Base-by-base conservation (phyloP, 2,113 vertebrate species). In the Neolamprologus tretocephalus region DNA sequence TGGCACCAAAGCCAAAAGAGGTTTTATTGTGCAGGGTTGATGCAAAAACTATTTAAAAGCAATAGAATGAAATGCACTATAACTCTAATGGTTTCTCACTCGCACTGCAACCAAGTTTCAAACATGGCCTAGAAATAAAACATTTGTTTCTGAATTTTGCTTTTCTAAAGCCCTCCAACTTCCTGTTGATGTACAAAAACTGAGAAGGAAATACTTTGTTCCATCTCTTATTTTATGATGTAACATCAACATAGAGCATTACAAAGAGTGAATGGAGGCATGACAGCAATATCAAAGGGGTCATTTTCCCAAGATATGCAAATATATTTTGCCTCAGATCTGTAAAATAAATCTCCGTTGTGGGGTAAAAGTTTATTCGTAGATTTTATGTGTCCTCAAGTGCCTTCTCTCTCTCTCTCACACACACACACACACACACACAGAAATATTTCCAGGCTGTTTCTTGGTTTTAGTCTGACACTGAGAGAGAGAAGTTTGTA, bases 341-440 rank as follows among this genome's bases (percentile, higher is more conserved):
- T 55, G 53, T 31, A 26, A 85, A 89, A 90, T 71, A 86, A 90
- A 87, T 73, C 78, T 81, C 7, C 26, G 75, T 81, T 91, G 57
- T 26, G 37, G 47, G 33, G 33, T 49, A 84, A 73, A 92, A 83
- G 66, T 87, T 87, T 42, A 73, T 37, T 87, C 5, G n/a, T 12
- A 26, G 57, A 86, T 90, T 89, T 82, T 7, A 3, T 61, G 14
- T 80, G 26, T 10, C 73, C n/a, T 84, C 7, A 51, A 57, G 63
- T 2, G 17, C 49, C 35, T 82, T 10, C 21, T 21, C 21, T 21
- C 21, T 21, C 21, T 21, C 21, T n/a, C n/a, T n/a, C 21, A 8
- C 7, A 51, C 17, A 71, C 42, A 47, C 10, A 71, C 23, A 58
- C 19, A 53, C 21, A 17, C 45, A 5, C 5, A 45, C 26, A 61